Evolutionary conservation across 2,113 vertebrate species (phyloP).

Genomic region (Rallus limicola): DNA sequence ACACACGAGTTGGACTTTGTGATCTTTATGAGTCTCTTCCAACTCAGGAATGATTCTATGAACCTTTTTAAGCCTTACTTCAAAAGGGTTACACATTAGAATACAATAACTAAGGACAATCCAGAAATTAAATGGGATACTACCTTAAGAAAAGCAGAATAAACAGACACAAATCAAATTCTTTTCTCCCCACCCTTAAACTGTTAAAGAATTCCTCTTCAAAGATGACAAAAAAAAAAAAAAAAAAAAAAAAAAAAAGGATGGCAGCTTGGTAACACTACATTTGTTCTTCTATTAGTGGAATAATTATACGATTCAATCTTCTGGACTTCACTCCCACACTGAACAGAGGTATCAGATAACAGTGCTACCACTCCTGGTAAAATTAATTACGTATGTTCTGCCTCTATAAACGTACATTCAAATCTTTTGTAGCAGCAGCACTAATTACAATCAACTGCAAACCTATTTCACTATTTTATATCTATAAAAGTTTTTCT

Average conservation of each 20-base stretch:
- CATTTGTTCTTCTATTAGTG: not conserved
- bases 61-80: not conserved
- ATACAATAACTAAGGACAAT: not conserved
- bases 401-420: not conserved
- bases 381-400: not conserved
- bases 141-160: not conserved
- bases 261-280: not conserved
- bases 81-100: not conserved
- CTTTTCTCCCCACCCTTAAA: not conserved
- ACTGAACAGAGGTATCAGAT: not conserved
- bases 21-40: no score
- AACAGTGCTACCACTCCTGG: not conserved
- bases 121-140: not conserved
- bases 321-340: not conserved
- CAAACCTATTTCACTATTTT: not conserved
- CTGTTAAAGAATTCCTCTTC: not conserved
- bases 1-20: no score
- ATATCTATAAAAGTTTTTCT: not conserved
- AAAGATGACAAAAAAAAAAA: not conserved
- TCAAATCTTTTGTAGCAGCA: not conserved
- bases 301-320: not conserved
- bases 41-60: no score
- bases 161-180: not conserved
- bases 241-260: not conserved
- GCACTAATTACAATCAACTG: not conserved